A percentile compares a stretch with the other conserved stretches of the same genome.
phyloP scores from a whole-genome alignment of 2,113 vertebrate species.

The Poicephalus meyeri region DNA sequence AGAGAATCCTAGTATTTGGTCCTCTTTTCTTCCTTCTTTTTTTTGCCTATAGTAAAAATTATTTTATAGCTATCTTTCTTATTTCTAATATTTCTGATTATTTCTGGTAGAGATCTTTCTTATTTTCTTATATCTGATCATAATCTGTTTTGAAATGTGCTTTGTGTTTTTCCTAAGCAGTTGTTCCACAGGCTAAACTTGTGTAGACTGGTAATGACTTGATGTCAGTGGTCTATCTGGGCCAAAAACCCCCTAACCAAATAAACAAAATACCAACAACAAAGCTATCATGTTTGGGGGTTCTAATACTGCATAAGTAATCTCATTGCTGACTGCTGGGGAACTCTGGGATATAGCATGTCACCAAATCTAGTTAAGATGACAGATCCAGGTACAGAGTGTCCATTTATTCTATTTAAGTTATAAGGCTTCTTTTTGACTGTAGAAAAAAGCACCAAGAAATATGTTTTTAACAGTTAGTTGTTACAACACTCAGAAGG shows the following conservation, averaged over 20 bases:
- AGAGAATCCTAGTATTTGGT: not conserved
- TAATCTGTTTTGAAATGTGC: not conserved
- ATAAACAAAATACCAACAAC: fast-evolving
- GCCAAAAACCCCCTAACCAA: not conserved
- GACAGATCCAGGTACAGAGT: not conserved
- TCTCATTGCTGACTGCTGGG: not conserved
- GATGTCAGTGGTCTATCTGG: not conserved
- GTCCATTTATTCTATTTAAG: not conserved
- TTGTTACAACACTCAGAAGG: not conserved
- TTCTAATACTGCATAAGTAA: not conserved
- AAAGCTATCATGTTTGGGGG: not conserved
- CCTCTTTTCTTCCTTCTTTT: not conserved
- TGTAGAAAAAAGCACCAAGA: not conserved
- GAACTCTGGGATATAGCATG: not conserved
- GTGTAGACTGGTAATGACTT: not conserved
- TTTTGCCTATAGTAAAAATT: not conserved
- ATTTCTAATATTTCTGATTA: not conserved
- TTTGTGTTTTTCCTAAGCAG: not conserved
- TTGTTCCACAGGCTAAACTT: not conserved
- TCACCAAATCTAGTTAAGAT: not conserved
- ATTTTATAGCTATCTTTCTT: not conserved
- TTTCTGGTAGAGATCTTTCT: not conserved
- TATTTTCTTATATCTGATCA: not conserved
- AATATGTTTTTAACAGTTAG: not conserved
- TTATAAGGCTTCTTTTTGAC: not conserved